Conservation (phyloP, 2,888 invertebrate species). For the Dryobota labecula region DNA sequence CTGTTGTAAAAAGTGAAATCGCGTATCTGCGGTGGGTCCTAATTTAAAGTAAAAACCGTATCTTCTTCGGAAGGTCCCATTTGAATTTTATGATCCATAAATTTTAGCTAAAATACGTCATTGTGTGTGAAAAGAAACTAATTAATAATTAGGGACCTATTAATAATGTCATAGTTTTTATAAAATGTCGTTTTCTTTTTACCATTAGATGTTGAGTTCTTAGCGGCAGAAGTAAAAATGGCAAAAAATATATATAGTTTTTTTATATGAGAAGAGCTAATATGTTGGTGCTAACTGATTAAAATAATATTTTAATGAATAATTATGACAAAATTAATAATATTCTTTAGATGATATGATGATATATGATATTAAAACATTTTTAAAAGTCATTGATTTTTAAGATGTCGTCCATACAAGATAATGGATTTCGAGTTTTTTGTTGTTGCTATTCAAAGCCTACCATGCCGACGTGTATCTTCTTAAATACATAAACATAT, state of each 20-base stretch:
- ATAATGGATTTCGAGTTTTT: not conserved
- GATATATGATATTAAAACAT: no score
- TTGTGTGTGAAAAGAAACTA: conserved; percentile 29
- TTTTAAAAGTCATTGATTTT: not conserved
- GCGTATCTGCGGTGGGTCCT: conserved; percentile 61
- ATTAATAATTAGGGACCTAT: conserved; percentile 40
- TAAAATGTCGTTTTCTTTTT: not conserved
- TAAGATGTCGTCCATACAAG: not conserved
- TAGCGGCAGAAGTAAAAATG: not conserved
- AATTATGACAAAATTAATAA: not conserved
- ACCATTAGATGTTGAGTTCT: not conserved
- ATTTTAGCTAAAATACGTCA: conserved; percentile 49
- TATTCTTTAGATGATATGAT: not conserved
- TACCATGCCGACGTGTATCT: not conserved
- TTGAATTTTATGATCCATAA: conserved; percentile 58
- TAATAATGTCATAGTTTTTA: conserved; percentile 10
- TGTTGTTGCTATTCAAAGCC: not conserved
- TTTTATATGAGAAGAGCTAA: not conserved
- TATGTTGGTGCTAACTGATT: not conserved
- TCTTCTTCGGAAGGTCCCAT: conserved; percentile 32
- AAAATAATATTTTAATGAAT: not conserved
- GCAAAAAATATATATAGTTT: no score
- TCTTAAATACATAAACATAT: conserved; percentile 17
- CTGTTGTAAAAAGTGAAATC: conserved; percentile 43
- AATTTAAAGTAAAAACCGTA: conserved; percentile 23